phyloP scores from a whole-genome alignment of 2,888 invertebrate genomes.

The Conchocele bisecta region DNA sequence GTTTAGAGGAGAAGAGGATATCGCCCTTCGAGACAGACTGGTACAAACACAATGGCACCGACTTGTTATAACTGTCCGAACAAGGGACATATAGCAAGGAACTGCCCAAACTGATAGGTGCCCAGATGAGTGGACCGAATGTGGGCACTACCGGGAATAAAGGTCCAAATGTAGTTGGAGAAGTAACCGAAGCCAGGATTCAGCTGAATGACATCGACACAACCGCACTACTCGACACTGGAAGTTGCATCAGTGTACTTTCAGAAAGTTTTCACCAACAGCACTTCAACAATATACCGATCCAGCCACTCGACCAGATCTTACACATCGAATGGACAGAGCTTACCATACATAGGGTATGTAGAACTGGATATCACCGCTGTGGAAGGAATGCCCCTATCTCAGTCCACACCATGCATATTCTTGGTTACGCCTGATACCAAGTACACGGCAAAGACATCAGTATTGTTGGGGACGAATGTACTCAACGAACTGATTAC shows the following conservation, averaged over 20 bases:
- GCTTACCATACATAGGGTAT: slow-evolving; percentile 45
- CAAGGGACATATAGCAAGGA: slow-evolving; percentile 11
- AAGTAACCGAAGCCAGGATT: slow-evolving; percentile 14
- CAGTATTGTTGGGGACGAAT: slow-evolving; percentile 48
- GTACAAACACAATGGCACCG: slow-evolving; percentile 6
- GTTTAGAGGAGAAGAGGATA: background rate
- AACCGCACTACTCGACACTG: slow-evolving; percentile 29
- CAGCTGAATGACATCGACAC: background rate
- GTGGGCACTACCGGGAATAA: background rate
- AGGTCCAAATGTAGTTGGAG: slow-evolving; percentile 25
- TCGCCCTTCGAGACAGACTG: background rate
- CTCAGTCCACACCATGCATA: background rate
- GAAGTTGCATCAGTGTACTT: slow-evolving; percentile 32
- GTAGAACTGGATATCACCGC: slow-evolving; percentile 18
- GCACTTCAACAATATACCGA: slow-evolving; percentile 3
- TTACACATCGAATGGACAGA: slow-evolving; percentile 43
- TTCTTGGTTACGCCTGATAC: slow-evolving; percentile 43
- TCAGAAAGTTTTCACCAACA: slow-evolving; percentile 24
- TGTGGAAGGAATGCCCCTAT: slow-evolving; percentile 8
- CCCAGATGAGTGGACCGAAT: slow-evolving; percentile 10
- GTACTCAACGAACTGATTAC: slow-evolving; percentile 23
- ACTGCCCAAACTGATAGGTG: slow-evolving; percentile 34
- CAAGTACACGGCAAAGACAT: slow-evolving; percentile 21
- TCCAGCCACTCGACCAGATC: slow-evolving; percentile 28
- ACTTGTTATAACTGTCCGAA: slow-evolving; percentile 14